phyloP scores from a whole-genome alignment of 2,888 invertebrate species.

The Aplocera efformata region DNA sequence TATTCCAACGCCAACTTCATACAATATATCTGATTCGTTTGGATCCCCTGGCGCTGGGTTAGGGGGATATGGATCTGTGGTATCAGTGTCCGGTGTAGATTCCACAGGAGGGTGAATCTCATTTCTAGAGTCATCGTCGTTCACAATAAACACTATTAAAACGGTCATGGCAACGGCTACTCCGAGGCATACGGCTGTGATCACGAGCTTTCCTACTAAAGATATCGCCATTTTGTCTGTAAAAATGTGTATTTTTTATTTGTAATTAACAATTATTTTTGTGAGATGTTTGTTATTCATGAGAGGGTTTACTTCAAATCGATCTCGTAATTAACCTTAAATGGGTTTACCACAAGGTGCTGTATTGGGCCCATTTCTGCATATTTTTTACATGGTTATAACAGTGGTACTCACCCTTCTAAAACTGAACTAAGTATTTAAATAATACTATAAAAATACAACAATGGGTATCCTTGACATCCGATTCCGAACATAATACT shows the following conservation, averaged over 20 bases:
- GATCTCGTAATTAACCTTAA: no score
- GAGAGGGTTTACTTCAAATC: not conserved
- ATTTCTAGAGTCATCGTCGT: slow-evolving; percentile 23
- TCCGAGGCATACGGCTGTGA: slow-evolving; percentile 39
- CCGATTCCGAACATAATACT: no score
- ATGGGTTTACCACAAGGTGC: slow-evolving; percentile 8
- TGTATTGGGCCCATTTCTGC: slow-evolving; percentile 2
- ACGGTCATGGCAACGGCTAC: slow-evolving; percentile 55
- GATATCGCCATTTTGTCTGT: slow-evolving; percentile 48
- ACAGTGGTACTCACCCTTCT: no score
- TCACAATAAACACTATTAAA: slow-evolving; percentile 47
- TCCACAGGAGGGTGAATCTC: not conserved
- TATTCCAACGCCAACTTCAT: slow-evolving; percentile 89
- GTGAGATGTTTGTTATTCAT: not conserved
- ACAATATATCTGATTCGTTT: slow-evolving; percentile 29
- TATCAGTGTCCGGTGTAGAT: slow-evolving; percentile 2
- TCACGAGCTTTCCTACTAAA: slow-evolving; percentile 53
- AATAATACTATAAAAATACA: no score
- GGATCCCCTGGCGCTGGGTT: not conserved
- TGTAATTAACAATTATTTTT: not conserved
- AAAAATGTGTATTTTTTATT: slow-evolving; percentile 13
- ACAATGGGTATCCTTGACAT: no score
- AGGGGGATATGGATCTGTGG: slow-evolving; percentile 1
- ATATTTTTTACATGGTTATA: not conserved
- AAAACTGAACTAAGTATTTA: no score